Evolutionary conservation across 2,113 vertebrate genomes (phyloP), one percentile per base, ranked within the genome.

Genomic region (Callaeas wilsoni): DNA sequence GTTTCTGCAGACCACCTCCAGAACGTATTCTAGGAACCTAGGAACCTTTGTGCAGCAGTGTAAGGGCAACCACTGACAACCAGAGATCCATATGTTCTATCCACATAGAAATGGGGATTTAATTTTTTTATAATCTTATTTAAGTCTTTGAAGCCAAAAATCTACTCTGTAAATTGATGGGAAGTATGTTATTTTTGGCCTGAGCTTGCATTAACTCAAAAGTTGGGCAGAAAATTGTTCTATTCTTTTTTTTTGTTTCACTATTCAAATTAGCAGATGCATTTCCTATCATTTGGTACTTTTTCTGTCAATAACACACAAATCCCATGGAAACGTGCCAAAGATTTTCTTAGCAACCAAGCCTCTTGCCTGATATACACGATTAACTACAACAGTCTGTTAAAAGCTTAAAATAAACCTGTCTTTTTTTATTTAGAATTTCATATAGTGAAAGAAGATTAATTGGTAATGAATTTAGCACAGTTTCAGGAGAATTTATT

Each of bases 341-440:
- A 96, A 89, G 95, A 97, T 97, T 97, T 98, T 98, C 98, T 98
- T 98, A 98, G 98, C 98, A 98, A 98, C 98, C 95, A 64, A 97
- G 91, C 93, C 92, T 96, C 94, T 95, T 92, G 91, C 93, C 93
- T 90, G 70, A 95, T 94, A 92, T 49, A 96, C 85, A 78, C 16
- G 50, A 98, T 97, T 96, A 97, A 97, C 96, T 96, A 94, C 93
- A 98, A 91, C 96, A 97, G 96, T 79, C 94, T 97, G 97, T 95
- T 97, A 97, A 97, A 71, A 94, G 94, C 96, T 97, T 98, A 97
- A 97, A 98, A 98, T 98, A 97, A 98, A 97, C 96, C 91, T 97
- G 75, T 74, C 94, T 95, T 97, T 96, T 97, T 96, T 96, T 93
- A 97, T 97, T 98, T 98, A 97, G 97, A 95, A 95, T 97, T 97